Base-by-base conservation (phyloP, 2,888 invertebrate species). In the Pollenia griseotomentosa region DNA sequence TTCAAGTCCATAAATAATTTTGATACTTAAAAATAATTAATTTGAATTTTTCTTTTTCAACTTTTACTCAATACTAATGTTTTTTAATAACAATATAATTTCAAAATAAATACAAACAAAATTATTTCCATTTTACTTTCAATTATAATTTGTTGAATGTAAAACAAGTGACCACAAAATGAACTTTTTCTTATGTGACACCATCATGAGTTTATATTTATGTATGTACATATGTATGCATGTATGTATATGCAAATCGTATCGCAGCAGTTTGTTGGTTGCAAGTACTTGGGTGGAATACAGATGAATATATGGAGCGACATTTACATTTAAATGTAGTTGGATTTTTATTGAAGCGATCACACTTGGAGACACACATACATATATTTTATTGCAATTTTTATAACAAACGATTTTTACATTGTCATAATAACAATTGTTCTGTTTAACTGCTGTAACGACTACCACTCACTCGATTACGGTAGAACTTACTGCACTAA, bases 361-460 rank as follows among this genome's bases (percentile, higher is more conserved):
- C 61, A 61, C 79, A 80, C 63, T 70, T 79, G 19, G 8, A 53
- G 71, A 16, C 66, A 33, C 33, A 68, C 12, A 53, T 12, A 66
- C 12, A 23, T 11, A 33, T 14, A 14, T 7, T 23, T 63, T 23
- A 23, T 68, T 23, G 16, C 14, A 40, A 59, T n/a, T 59, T 61
- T 71, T 33, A n/a, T 42, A 14, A 53, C 63, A 55, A 71, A 71
- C 55, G 55, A 65, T 55, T 55, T 51, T 51, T 46, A 55, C 63
- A 80, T 73, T 80, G 80, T 71, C 33, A 73, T 65, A 73, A 71
- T 46, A 80, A 40, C 71, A 63, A 71, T 71, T 63, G 55, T 33
- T 53, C 61, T 46, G 46, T 63, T 68, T 42, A 57, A 68, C 57
- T 55, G 57, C 48, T 78, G 78, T 68, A 57, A 78, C 55, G 66